phyloP scores from a whole-genome alignment of 2,888 invertebrate genomes.

The Tanytarsus gracilentus region DNA sequence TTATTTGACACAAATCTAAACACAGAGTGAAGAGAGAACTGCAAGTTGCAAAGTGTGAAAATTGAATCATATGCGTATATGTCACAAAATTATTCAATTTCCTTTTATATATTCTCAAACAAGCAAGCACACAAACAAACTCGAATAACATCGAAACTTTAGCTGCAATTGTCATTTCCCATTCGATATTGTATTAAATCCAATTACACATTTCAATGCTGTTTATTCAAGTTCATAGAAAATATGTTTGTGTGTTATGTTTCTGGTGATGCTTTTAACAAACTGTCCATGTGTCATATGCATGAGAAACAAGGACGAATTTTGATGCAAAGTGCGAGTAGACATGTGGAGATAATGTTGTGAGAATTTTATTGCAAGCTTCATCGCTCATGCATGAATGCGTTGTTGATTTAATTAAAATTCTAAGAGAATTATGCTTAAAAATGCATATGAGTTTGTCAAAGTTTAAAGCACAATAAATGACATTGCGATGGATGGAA shows the following conservation, averaged over 20 bases:
- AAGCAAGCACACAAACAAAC: too few species aligned
- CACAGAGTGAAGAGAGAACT: too few species aligned
- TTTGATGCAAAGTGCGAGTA: too few species aligned
- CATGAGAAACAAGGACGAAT: neutral
- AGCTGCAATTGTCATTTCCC: too few species aligned
- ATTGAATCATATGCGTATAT: neutral
- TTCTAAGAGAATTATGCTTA: neutral
- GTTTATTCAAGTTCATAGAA: neutral
- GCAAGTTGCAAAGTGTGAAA: neutral
- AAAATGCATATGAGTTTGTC: too few species aligned
- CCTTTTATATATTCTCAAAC: too few species aligned
- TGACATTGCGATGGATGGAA: too few species aligned
- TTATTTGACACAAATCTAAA: too few species aligned
- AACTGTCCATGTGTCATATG: neutral
- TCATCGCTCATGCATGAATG: neutral
- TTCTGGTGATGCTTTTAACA: neutral
- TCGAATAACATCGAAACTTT: too few species aligned
- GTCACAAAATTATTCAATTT: slow-evolving; percentile 4
- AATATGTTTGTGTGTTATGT: neutral
- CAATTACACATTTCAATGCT: neutral
- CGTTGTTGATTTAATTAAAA: neutral
- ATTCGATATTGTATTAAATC: neutral
- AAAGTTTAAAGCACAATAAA: too few species aligned
- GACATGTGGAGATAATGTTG: slow-evolving; percentile 2
- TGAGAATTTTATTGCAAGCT: neutral